Evolutionary conservation across 2,113 vertebrate genomes (phyloP), one percentile per base, ranked within the genome.

Genomic region (Clarias gariepinus): DNA sequence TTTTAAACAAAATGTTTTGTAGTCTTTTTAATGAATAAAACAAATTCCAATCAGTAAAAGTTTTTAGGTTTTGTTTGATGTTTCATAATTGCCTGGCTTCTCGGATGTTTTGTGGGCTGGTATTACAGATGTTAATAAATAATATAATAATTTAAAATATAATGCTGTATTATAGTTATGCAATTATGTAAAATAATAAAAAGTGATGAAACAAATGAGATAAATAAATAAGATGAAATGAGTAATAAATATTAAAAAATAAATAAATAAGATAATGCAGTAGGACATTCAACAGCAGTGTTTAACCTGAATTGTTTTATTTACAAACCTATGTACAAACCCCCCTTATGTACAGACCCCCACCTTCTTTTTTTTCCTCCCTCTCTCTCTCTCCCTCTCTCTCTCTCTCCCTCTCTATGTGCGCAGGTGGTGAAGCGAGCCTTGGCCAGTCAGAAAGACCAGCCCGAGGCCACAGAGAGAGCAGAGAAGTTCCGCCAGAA

Each of bases 401-500:
- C 7, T 47, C 47, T 47, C 47, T 8, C 47, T 47, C 47, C 8
- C 47, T 47, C 47, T 47, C 47, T 47, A 1, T 36, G 33, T 69
- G 85, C 64, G 23, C 91, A 99, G 98, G 98, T 99, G 57, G 97
- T 98, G n/a, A 98, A 99, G 71, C 93, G 98, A 3, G 98, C 98
- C 0, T 91, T 98, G 18, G 98, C 96, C 69, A 99, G 98, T 78
- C 98, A 99, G 83, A 97, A 97, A 0, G 96, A 97, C 84, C 94
- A 96, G 0, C 78, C 89, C 0, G 96, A 98, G 15, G 97, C 97
- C 0, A 84, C 60, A 0, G 95, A 96, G 92, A 93, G 98, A 89
- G 98, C 97, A 0, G 97, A 98, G 88, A 99, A 99, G 92, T 99
- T 99, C 93, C 95, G 97, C 0, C 97, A 97, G 91, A 99, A 99